These are phyloP conservation scores for Taurulus bubalis DNA, from an alignment of 2,113 vertebrate species.

Conservation along the genomic window DNA sequence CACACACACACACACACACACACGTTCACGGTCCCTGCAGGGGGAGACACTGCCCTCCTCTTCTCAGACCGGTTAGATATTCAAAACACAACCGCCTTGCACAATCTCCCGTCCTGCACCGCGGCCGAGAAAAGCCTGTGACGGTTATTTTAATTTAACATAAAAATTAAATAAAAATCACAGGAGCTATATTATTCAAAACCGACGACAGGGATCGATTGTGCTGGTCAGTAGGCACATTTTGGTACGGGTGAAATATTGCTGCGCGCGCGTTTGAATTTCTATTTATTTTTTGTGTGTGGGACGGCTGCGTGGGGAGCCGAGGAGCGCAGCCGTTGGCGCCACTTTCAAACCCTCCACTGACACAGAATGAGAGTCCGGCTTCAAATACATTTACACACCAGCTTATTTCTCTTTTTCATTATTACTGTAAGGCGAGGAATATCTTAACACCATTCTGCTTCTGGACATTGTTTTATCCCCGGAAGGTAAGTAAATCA, in stretches of 20 bases:
- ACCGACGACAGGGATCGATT: background rate
- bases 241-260: slow-evolving; percentile 48
- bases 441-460: slow-evolving; percentile 28
- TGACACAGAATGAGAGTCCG: slow-evolving; percentile 69
- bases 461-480: slow-evolving; percentile 29
- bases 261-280: slow-evolving; percentile 50
- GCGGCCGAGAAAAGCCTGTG: slow-evolving; percentile 61
- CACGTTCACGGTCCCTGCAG: slow-evolving; percentile 25
- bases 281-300: slow-evolving; percentile 74
- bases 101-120: slow-evolving; percentile 76
- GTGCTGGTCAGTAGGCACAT: slow-evolving; percentile 32
- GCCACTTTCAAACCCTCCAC: slow-evolving; percentile 81
- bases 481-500: slow-evolving; percentile 65
- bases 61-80: slow-evolving; percentile 56
- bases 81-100: slow-evolving; percentile 75
- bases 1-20: slow-evolving; percentile 3
- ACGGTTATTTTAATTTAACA: slow-evolving; percentile 72
- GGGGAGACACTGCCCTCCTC: slow-evolving; percentile 45
- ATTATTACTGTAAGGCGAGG: slow-evolving; percentile 25
- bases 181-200: slow-evolving; percentile 55
- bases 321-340: slow-evolving; percentile 66
- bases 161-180: slow-evolving; percentile 81
- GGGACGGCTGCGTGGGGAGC: slow-evolving; percentile 63
- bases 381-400: slow-evolving; percentile 63
- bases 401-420: slow-evolving; percentile 37